A percentile compares a stretch with the other conserved stretches of the same genome.
Evolutionary conservation across 92 coral and sea anemone genomes (phyloP).

Genomic region (Epizoanthus ramosus): DNA sequence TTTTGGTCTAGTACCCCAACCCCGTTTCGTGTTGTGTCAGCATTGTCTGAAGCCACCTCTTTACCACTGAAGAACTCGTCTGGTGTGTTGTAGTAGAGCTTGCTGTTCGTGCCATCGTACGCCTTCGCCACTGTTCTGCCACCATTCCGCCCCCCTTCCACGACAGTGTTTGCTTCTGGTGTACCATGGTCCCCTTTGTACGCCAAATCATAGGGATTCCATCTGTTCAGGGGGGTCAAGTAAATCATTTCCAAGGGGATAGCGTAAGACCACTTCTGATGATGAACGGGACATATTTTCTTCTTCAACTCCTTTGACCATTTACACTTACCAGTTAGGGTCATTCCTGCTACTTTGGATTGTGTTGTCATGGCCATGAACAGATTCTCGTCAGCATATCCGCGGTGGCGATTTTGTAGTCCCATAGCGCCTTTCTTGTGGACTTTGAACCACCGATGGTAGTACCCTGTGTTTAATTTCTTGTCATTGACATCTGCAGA

Average conservation of each 20-base stretch:
- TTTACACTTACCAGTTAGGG: conserved; percentile 13
- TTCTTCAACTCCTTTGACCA: background rate
- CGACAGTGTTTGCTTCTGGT: background rate
- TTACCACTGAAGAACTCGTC: conserved; percentile 48
- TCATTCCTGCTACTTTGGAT: conserved; percentile 66
- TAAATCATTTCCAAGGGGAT: conserved; percentile 36
- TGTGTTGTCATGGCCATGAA: conserved; percentile 81
- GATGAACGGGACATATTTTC: conserved; percentile 25
- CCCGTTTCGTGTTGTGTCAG: conserved; percentile 53
- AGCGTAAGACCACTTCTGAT: conserved; percentile 53
- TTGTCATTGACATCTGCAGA: conserved; percentile 34
- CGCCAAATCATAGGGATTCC: conserved; percentile 28
- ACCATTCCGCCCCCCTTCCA: conserved; percentile 37
- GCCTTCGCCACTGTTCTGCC: conserved; percentile 8
- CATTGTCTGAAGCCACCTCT: conserved; percentile 43
- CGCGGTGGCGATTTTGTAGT: conserved; percentile 60
- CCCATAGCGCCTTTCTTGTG: conserved; percentile 67
- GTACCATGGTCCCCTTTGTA: conserved; percentile 15
- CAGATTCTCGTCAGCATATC: conserved; percentile 71
- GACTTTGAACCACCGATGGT: conserved; percentile 72
- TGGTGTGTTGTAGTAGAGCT: conserved; percentile 54
- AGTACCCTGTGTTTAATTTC: conserved; percentile 57
- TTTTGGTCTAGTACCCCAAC: conserved; percentile 59
- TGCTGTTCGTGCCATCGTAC: conserved; percentile 57
- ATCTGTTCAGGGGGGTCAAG: conserved; percentile 37